A percentile compares a stretch with the other conserved stretches of the same genome.
Conservation (phyloP, 1,140 invertebrate species). For the Leptopilina boulardi region DNA sequence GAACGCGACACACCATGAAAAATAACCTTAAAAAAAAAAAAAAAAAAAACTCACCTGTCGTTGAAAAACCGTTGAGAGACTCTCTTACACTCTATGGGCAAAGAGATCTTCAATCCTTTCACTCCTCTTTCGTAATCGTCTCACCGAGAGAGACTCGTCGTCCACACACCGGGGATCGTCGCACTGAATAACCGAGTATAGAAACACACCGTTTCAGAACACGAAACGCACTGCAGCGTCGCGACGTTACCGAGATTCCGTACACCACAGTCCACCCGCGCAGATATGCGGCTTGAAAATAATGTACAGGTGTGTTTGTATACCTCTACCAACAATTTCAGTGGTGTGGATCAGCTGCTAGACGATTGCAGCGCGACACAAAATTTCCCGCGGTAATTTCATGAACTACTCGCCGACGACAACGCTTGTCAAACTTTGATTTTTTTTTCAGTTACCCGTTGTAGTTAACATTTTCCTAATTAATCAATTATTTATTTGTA, state of each 20-base stretch:
- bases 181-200: not conserved
- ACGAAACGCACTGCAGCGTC: conserved; percentile 47
- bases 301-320: conserved; percentile 42
- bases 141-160: not conserved
- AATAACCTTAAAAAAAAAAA: conserved; percentile 42
- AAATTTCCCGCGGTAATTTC: conserved; percentile 17
- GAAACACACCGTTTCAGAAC: conserved; percentile 34
- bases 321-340: conserved; percentile 46
- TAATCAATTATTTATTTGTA: too few relatives aligned
- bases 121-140: conserved; percentile 31
- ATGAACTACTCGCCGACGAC: conserved; percentile 23
- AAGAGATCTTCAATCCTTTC: conserved; percentile 36
- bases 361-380: conserved; percentile 50
- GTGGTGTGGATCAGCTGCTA: conserved; percentile 71
- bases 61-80: not conserved
- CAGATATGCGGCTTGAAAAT: conserved; percentile 45
- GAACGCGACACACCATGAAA: conserved; percentile 1
- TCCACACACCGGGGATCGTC: not conserved
- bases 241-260: conserved; percentile 28
- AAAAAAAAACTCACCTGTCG: conserved; percentile 43
- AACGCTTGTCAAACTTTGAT: not conserved
- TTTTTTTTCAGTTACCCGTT: not conserved
- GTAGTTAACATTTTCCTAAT: too few relatives aligned
- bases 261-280: conserved; percentile 44
- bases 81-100: not conserved